Base-by-base conservation (phyloP, 2,113 vertebrate species). In the Gavialis gangeticus region DNA sequence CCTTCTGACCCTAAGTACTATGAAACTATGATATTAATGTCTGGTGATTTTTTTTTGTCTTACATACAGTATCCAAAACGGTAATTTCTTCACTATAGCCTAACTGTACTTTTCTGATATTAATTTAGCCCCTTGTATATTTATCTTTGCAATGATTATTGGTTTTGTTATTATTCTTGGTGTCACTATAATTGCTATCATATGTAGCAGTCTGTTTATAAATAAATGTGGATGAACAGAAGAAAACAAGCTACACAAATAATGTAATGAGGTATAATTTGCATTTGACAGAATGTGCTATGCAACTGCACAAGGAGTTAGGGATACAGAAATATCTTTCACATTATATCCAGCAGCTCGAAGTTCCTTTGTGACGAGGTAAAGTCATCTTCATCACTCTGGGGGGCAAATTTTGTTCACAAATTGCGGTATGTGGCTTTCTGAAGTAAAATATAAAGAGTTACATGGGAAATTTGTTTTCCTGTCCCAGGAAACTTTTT, bases 151-250 rank as follows among this genome's bases (percentile, higher is more conserved):
- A 84, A 87, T 66, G 37, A 95, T 81, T 93, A 92, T 90, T 88
- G 24, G 34, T 22, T 96, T 92, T 27, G n/a, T 96, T 95, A 88
- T 85, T 91, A 64, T 91, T 96, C 82, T 94, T 87, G 90, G 64
- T 79, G 58, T 85, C 82, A 80, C 22, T 82, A 59, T 93, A 96
- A 97, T 92, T 96, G 90, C 90, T 86, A 89, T 87, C 87, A 87
- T 85, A 94, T 84, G 90, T 88, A 96, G 83, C 69, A 94, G 79
- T 94, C 85, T 91, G 56, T 90, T 96, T 95, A 97, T 91, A 95
- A 95, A 95, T 87, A 94, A 96, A 93, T 87, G 92, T 82, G 87
- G 22, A 80, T 34, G 75, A 96, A 90, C 82, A 91, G 79, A 81
- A 30, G 37, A 95, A 96, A 96, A 88, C 75, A 96, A 96, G 34